These are phyloP conservation scores for Camponotus pennsylvanicus DNA, from an alignment of 1,140 invertebrate genomes.

Conservation along the genomic window DNA sequence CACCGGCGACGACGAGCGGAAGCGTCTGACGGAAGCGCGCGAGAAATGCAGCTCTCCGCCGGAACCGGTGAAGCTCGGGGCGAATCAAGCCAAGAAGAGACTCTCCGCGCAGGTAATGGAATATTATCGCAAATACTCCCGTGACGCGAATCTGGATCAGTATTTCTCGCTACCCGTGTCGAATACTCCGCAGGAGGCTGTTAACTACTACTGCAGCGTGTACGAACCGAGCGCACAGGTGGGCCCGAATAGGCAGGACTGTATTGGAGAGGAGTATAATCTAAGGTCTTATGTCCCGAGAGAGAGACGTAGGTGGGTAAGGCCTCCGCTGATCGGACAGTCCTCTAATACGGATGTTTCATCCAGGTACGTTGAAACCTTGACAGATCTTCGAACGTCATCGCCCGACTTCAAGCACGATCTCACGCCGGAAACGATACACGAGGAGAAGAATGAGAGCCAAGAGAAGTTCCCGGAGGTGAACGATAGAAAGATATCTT, in stretches of 20 bases:
- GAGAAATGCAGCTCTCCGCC: slow-evolving; percentile 60
- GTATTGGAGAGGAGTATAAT: slow-evolving; percentile 73
- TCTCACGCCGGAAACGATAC: slow-evolving; percentile 61
- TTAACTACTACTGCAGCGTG: slow-evolving; percentile 78
- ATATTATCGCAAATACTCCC: slow-evolving; percentile 81
- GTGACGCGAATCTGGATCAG: slow-evolving; percentile 80
- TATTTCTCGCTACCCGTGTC: slow-evolving; percentile 81
- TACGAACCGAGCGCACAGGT: slow-evolving; percentile 75
- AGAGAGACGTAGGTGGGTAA: slow-evolving; percentile 81
- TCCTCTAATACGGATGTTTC: slow-evolving; percentile 73
- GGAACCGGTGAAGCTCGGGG: slow-evolving; percentile 28
- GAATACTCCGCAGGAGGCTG: slow-evolving; percentile 65
- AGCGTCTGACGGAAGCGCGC: slow-evolving; percentile 42
- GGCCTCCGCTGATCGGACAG: slow-evolving; percentile 82
- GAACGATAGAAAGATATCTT: slow-evolving; percentile 81
- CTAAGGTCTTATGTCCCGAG: slow-evolving; percentile 74
- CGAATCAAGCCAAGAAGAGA: slow-evolving; percentile 67
- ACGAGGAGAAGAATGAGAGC: slow-evolving; percentile 75
- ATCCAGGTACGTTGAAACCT: slow-evolving; percentile 68
- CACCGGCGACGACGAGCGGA: slow-evolving; percentile 36
- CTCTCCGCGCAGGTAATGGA: slow-evolving; percentile 83
- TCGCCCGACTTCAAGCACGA: slow-evolving; percentile 70
- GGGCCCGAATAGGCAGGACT: slow-evolving; percentile 62
- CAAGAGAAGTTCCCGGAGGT: slow-evolving; percentile 66
- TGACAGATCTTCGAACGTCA: slow-evolving; percentile 69